Base-by-base conservation (phyloP, 2,797 vertebrate genomes). In the Sebastes hubbsi region DNA sequence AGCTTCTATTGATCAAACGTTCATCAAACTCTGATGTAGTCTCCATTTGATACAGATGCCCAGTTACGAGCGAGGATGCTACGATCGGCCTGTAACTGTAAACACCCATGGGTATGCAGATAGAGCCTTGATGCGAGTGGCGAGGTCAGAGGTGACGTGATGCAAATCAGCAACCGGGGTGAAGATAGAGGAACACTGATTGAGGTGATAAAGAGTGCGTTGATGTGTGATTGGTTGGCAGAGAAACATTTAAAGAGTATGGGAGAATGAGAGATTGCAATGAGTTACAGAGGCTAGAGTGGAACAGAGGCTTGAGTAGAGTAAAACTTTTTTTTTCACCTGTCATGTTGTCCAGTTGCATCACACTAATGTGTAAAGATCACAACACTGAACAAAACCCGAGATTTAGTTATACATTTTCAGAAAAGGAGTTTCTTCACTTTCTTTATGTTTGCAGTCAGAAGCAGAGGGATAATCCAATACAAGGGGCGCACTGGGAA, bases 1-100 rank as follows among this genome's bases (percentile, higher is more conserved):
- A 79, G 67, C 56, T 25, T 25, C 59, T 54, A 30, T 65, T 34
- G 61, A 79, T 84, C 75, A 86, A 65, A 76, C 8, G 3, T 54
- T 71, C 24, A 34, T 71, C 16, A 60, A 71, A 77, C 58, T 80
- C 68, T 82, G 72, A 82, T 64, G 64, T 14, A 16, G 14, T 16
- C 14, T 68, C 64, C 30, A 25, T 27, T 59, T 16, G 52, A 60
- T 38, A 64, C 20, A 13, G 22, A 71, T 14, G 20, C n/a, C 13
- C 49, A 59, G 42, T 27, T 20, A 24, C 16, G 22, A 65, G 27
- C 11, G 5, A 42, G 14, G 30, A 59, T 6, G 24, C 60, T 49
- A 9, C 6, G 18, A 62, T 49, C 0, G 10, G 27, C 8, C 30
- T 2, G 0, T 24, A 52, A 69, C 22, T 59, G 49, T 49, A n/a